Percentiles rank a stretch among this genome's conserved stretches.
Conservation (phyloP, 2,113 vertebrate genomes). For the Pedetes capensis region DNA sequence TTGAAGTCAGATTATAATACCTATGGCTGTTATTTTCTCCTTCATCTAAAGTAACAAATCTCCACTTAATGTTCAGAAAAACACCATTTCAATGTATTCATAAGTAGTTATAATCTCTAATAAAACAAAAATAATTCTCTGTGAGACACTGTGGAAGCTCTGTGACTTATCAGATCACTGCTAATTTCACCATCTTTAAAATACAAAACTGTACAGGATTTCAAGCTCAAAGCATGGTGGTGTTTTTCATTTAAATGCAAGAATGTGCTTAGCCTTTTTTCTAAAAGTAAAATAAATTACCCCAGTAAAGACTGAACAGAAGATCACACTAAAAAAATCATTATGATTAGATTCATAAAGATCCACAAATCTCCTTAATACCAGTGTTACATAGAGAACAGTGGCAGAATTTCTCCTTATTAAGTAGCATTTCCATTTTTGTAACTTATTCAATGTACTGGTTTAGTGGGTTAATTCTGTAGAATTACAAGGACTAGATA, state of each 20-base stretch:
- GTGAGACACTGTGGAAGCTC: neutral
- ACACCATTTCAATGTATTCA: conserved; percentile 1
- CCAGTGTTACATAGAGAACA: neutral
- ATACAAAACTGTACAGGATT: neutral
- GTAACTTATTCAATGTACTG: neutral
- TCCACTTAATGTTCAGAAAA: conserved; percentile 48
- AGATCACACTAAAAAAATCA: neutral
- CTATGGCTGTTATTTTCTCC: conserved; percentile 28
- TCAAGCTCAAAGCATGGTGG: conserved; percentile 6
- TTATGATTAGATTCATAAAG: conserved; percentile 17
- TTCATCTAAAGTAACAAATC: conserved; percentile 59
- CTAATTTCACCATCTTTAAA: neutral
- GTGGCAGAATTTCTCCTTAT: neutral
- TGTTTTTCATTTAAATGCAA: conserved; percentile 40
- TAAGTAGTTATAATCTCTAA: conserved; percentile 40
- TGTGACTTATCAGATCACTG: neutral
- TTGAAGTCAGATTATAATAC: conserved; percentile 43
- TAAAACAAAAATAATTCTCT: conserved; percentile 48
- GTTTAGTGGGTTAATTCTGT: neutral
- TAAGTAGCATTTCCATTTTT: neutral
- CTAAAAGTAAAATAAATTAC: conserved; percentile 50
- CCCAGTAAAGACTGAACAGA: conserved; percentile 16
- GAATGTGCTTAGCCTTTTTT: conserved; percentile 19
- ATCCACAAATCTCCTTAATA: conserved; percentile 8
- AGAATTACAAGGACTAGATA: neutral